These are phyloP conservation scores for Megalops cyprinoides DNA, from an alignment of 2,797 vertebrate genomes.

Conservation along the genomic window DNA sequence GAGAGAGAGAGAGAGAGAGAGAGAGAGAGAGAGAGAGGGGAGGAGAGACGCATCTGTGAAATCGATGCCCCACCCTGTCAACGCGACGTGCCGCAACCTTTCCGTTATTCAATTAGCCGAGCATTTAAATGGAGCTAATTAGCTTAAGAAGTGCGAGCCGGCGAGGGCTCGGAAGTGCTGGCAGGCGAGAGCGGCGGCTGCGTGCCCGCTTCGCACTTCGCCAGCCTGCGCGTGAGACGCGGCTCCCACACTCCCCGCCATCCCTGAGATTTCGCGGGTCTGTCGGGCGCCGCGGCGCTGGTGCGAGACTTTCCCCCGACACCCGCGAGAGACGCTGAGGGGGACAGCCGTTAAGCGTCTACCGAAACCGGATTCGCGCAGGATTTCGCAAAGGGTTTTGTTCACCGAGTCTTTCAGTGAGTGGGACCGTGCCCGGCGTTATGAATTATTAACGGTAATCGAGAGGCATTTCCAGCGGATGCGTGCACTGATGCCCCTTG, in stretches of 20 bases:
- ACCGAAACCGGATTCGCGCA: background rate
- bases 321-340: background rate
- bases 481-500: background rate
- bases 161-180: conserved; percentile 63
- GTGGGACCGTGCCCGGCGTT: background rate
- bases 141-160: conserved; percentile 71
- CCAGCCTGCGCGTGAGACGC: background rate
- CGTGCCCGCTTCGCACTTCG: background rate
- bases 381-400: background rate
- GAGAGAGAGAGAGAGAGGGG: no score
- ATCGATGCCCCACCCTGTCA: background rate
- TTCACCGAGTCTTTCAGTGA: background rate
- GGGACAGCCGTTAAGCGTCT: background rate
- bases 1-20: no score
- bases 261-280: background rate
- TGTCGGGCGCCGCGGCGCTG: background rate
- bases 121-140: conserved; percentile 68
- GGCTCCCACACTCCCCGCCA: background rate
- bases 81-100: background rate
- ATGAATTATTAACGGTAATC: conserved; percentile 14
- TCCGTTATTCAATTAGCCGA: conserved; percentile 57
- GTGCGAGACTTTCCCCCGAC: background rate
- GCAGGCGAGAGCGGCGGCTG: conserved; percentile 59
- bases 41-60: background rate
- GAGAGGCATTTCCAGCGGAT: background rate